phyloP scores from a whole-genome alignment of 2,113 vertebrate genomes.

The Sceloporus undulatus region DNA sequence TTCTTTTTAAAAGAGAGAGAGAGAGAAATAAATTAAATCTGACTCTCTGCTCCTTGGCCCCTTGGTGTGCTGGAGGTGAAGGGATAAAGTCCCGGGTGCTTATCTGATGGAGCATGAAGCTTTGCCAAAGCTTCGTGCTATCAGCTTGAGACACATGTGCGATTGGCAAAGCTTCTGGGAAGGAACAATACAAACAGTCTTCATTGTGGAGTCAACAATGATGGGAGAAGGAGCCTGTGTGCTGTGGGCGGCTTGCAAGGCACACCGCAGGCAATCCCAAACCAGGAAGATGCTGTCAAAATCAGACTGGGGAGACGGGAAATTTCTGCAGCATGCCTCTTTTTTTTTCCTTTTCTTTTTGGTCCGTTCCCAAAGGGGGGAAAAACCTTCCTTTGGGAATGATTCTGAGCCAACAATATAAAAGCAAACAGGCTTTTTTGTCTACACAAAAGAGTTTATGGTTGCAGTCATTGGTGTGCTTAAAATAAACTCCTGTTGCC shows the following conservation, averaged over 20 bases:
- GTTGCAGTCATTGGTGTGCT: conserved; percentile 42
- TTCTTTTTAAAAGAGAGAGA: not conserved
- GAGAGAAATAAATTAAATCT: not conserved
- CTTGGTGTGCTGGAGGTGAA: conserved; percentile 2
- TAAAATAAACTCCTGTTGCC: conserved; percentile 59
- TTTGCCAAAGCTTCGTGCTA: conserved; percentile 83
- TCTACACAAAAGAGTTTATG: conserved; percentile 44
- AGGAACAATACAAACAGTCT: conserved; percentile 78
- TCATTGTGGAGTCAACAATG: conserved; percentile 76
- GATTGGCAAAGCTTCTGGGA: conserved; percentile 77
- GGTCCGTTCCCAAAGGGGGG: conserved; percentile 63
- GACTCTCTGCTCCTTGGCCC: conserved; percentile 13
- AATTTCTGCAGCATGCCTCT: conserved; percentile 39
- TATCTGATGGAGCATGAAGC: conserved; percentile 75
- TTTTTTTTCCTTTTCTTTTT: conserved; percentile 47
- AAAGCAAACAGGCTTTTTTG: conserved; percentile 41
- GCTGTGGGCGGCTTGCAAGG: conserved; percentile 64
- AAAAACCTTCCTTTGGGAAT: conserved; percentile 58
- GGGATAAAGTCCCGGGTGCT: conserved; percentile 69
- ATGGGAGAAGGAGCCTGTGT: conserved; percentile 72
- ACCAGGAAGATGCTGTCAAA: conserved; percentile 68
- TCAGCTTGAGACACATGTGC: conserved; percentile 84
- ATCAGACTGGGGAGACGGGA: conserved; percentile 61
- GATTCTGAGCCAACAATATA: conserved; percentile 61
- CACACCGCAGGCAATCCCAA: conserved; percentile 59